phyloP scores from a whole-genome alignment of 1,140 invertebrate species.

The Anastrepha ludens region DNA sequence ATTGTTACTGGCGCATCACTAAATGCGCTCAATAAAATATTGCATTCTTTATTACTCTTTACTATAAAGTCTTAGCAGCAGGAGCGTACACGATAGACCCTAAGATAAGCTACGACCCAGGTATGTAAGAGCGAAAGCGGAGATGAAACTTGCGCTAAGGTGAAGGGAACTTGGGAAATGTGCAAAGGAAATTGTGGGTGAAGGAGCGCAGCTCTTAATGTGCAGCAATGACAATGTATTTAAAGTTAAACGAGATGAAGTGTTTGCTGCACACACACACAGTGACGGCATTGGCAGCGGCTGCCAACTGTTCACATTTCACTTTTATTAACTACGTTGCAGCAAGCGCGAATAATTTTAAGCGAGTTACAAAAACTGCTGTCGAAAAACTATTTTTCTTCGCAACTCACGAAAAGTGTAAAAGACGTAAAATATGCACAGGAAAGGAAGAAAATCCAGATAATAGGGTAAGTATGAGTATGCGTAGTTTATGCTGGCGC shows the following conservation, averaged over 20 bases:
- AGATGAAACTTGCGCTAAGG: neutral
- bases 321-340: constrained; percentile 27
- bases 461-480: neutral
- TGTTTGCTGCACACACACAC: neutral
- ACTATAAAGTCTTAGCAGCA: neutral
- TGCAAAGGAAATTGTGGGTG: neutral
- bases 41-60: neutral
- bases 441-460: neutral
- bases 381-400: neutral
- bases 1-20: neutral
- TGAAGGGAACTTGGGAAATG: neutral
- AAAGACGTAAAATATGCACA: neutral
- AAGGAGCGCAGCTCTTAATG: neutral
- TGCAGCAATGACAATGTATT: neutral
- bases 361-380: constrained; percentile 5
- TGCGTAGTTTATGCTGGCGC: neutral
- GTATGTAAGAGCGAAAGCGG: neutral
- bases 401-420: neutral
- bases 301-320: neutral
- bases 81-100: neutral
- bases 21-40: constrained; percentile 19
- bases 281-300: neutral
- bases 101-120: neutral
- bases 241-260: too few relatives aligned
- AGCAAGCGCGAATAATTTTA: constrained; percentile 5